Conservation (phyloP, 2,888 invertebrate genomes). For the Callimorpha dominula region DNA sequence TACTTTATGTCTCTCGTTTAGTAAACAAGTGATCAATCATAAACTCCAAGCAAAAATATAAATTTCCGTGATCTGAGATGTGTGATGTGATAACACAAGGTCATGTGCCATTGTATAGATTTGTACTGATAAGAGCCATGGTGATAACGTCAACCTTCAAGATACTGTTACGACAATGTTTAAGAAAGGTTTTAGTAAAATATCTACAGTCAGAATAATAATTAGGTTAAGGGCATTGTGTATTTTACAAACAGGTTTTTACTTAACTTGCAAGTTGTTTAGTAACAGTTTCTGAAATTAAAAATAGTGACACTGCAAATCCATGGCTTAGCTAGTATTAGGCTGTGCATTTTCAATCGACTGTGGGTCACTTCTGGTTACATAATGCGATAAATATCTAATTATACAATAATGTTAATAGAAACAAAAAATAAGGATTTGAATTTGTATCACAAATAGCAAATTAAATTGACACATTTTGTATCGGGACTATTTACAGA, state of each 20-base stretch:
- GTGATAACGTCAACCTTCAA: constrained; percentile 62
- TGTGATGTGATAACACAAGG: constrained; percentile 39
- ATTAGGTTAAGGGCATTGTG: neutral
- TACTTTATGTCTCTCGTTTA: neutral
- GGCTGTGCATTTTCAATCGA: too few species aligned
- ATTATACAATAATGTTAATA: too few species aligned
- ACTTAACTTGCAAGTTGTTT: neutral
- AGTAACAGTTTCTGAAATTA: neutral
- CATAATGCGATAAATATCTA: too few species aligned
- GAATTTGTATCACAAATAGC: neutral
- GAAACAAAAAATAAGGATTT: too few species aligned
- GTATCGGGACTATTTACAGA: neutral
- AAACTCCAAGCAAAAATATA: constrained; percentile 34
- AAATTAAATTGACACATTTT: neutral
- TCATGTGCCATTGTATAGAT: constrained; percentile 50
- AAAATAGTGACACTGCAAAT: neutral
- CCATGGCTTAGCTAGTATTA: too few species aligned
- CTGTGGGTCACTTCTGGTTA: too few species aligned
- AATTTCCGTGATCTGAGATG: constrained; percentile 39
- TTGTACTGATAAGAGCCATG: constrained; percentile 57
- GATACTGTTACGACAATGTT: constrained; percentile 38
- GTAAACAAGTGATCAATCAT: constrained; percentile 39
- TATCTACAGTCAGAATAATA: neutral
- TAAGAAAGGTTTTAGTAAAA: constrained; percentile 27
- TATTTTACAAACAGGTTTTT: neutral